Evolutionary conservation across 1,140 invertebrate genomes (phyloP), one percentile per base, ranked within the genome.

Genomic region (Berghia stephanieae): DNA sequence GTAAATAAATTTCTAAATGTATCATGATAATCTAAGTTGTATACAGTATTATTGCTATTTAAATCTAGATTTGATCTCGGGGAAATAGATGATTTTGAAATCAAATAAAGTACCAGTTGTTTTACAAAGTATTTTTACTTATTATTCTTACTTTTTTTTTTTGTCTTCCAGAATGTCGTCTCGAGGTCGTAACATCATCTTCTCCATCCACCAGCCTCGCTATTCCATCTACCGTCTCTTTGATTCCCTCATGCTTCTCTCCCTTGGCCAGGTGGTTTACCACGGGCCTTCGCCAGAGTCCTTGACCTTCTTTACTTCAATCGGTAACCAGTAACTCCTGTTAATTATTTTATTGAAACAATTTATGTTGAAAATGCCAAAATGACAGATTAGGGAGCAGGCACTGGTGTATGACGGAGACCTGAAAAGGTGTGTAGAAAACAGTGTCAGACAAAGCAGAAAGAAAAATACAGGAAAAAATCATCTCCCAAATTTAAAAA

Each of bases 161-260:
- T 24, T 57, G 78, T 49, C 77, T 78, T 81, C 27, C 82, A 90
- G 88, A 63, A 74, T 90, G 67, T 78, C 88, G 8, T 18, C 81
- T 10, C 79, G 78, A 57, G 88, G 88, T 42, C 81, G 82, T 16
- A 90, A 87, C 10, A 85, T 90, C 21, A 84, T 90, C 10, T 88
- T 90, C 73, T 89, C 89, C 4, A 89, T 90, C 31, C 89, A 90
- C 79, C 89, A 90, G 80, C 89, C 89, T 31, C 83, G 89, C 2
- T 90, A 84, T 72, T 87, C 87, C 52, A 90, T 90, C 52, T 90
- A 82, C 80, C 82, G 86, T 36, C 77, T 88, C 60, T 90, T 89
- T 84, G 87, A 90, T 71, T 79, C 66, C 6, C 66, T 90, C 0
- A 83, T 85, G 63, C 74, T 90, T 31, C 72, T 90, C 21, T 85